These are phyloP conservation scores for Sphaerophoria rueppellii DNA, from an alignment of 2,888 invertebrate genomes.

Conservation along the genomic window DNA sequence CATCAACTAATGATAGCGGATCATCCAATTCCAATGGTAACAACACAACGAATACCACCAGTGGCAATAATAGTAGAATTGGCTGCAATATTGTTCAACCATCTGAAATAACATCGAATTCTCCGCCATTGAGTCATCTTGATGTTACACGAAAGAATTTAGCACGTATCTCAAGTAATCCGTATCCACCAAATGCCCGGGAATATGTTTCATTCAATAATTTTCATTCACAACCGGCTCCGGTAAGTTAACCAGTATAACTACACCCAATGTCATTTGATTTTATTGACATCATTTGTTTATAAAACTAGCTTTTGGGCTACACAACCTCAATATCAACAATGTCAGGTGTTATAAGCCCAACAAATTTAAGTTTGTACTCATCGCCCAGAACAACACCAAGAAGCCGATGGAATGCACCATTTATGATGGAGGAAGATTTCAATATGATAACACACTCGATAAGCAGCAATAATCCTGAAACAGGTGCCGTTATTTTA, in stretches of 20 bases:
- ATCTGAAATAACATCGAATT: slow-evolving; percentile 74
- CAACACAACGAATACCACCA: slow-evolving; percentile 5
- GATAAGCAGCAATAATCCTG: slow-evolving; percentile 84
- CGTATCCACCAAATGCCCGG: slow-evolving; percentile 83
- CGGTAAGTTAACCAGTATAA: slow-evolving; percentile 77
- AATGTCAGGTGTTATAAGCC: slow-evolving; percentile 93
- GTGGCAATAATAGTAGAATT: slow-evolving; percentile 64
- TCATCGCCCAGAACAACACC: slow-evolving; percentile 89
- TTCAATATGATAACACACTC: slow-evolving; percentile 95
- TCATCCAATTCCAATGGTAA: slow-evolving; percentile 62
- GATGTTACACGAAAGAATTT: slow-evolving; percentile 76
- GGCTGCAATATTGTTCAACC: slow-evolving; percentile 64
- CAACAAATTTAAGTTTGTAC: slow-evolving; percentile 93
- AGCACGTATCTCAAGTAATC: slow-evolving; percentile 82
- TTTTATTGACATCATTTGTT: slow-evolving; percentile 6
- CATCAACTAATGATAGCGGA: slow-evolving; percentile 25
- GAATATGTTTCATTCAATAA: slow-evolving; percentile 91
- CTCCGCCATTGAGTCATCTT: slow-evolving; percentile 77
- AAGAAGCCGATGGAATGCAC: slow-evolving; percentile 91
- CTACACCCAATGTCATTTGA: not conserved
- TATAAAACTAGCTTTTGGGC: slow-evolving; percentile 89
- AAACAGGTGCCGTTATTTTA: slow-evolving; percentile 88
- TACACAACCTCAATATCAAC: slow-evolving; percentile 92
- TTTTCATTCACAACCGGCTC: slow-evolving; percentile 94
- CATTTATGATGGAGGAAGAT: slow-evolving; percentile 96